Conservation (phyloP, 2,113 vertebrate species). For the Callospermophilus lateralis region DNA sequence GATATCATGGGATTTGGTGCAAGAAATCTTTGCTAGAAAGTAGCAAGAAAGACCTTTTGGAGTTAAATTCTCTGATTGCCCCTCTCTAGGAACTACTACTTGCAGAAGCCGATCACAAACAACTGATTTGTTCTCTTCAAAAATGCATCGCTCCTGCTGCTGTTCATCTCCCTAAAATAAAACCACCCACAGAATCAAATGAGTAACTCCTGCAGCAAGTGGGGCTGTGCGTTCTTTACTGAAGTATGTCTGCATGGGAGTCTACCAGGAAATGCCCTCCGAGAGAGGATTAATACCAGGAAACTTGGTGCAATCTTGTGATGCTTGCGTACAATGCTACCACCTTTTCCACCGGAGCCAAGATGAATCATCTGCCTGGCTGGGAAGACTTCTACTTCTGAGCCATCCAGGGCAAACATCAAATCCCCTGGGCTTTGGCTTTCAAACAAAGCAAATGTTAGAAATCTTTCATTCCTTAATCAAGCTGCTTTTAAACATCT, state of each 20-base stretch:
- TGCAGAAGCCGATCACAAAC: slow-evolving; percentile 40
- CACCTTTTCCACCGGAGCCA: not conserved
- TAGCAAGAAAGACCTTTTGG: not conserved
- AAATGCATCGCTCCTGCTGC: slow-evolving; percentile 45
- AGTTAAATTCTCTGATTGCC: slow-evolving; percentile 71
- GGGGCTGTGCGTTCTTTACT: not conserved
- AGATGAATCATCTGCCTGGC: slow-evolving; percentile 51
- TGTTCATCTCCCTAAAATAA: slow-evolving; percentile 66
- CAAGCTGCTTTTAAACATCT: not conserved
- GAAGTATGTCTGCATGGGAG: slow-evolving; percentile 46
- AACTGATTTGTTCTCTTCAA: slow-evolving; percentile 58
- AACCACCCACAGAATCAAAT: slow-evolving; percentile 68
- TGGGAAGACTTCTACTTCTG: slow-evolving; percentile 30
- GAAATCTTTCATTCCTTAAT: not conserved
- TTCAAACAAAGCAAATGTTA: slow-evolving; percentile 18
- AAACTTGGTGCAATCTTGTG: slow-evolving; percentile 58
- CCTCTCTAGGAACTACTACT: slow-evolving; percentile 71
- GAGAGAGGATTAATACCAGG: slow-evolving; percentile 58
- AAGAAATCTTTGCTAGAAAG: slow-evolving; percentile 34
- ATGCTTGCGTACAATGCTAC: slow-evolving; percentile 34
- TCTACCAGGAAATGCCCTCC: slow-evolving; percentile 63
- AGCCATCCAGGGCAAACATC: not conserved
- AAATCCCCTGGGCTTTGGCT: not conserved
- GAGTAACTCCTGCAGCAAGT: slow-evolving; percentile 66
- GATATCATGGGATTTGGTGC: not conserved